phyloP scores from a whole-genome alignment of 2,797 vertebrate species.

The Ispidina picta region DNA sequence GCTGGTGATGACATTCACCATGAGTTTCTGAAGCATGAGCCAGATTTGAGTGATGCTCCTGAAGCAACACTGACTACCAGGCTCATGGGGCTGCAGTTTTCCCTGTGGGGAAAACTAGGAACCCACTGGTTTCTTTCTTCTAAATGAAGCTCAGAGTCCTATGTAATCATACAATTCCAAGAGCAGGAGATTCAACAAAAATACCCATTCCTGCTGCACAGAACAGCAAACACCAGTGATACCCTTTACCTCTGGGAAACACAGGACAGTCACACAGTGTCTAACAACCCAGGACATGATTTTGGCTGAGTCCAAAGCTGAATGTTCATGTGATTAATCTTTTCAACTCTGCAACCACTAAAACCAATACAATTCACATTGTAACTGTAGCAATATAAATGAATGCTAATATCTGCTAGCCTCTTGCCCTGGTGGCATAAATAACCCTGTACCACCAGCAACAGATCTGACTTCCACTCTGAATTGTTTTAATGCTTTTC shows the following conservation, averaged over 20 bases:
- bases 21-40: background rate
- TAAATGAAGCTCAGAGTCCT: background rate
- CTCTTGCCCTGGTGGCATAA: background rate
- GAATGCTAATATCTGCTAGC: background rate
- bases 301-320: background rate
- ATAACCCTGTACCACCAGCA: background rate
- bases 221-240: background rate
- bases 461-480: background rate
- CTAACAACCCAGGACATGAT: background rate
- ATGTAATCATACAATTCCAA: background rate
- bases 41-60: background rate
- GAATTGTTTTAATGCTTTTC: background rate
- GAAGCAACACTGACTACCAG: background rate
- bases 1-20: background rate
- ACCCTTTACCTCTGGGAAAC: background rate
- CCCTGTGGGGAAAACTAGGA: background rate
- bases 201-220: background rate
- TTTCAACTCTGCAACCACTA: background rate
- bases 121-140: background rate
- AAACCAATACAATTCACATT: background rate
- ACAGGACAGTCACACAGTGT: background rate
- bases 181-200: background rate
- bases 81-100: background rate
- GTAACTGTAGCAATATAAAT: background rate
- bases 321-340: rapidly evolving